Evolutionary conservation across 1,140 invertebrate genomes (phyloP).

Genomic region (Aporrectodea caliginosa): DNA sequence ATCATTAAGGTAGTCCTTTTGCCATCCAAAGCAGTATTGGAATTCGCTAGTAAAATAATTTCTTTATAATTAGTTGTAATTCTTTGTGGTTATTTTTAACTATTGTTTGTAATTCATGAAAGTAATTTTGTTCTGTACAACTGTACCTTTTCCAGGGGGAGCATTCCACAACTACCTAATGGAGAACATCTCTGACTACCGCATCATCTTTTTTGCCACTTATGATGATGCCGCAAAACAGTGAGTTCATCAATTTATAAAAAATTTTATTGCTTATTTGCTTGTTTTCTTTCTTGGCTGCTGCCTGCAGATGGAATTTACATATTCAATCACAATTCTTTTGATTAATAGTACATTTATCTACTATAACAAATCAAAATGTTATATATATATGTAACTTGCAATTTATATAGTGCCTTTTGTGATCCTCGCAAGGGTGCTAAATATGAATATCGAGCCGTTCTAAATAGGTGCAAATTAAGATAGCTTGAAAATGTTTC

Average conservation of each 20-base stretch:
- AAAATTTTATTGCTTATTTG: neutral
- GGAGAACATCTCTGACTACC: neutral
- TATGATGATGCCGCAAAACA: neutral
- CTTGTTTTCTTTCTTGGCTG: too few species aligned
- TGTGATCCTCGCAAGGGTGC: too few species aligned
- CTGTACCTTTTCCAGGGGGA: neutral
- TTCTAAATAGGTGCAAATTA: too few species aligned
- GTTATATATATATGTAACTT: neutral
- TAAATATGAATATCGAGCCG: too few species aligned
- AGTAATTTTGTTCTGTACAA: too few species aligned
- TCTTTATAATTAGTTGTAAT: too few species aligned
- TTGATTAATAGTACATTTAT: neutral
- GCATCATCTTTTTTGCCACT: neutral
- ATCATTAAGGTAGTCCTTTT: neutral
- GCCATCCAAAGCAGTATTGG: neutral
- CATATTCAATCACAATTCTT: too few species aligned
- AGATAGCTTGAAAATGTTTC: too few species aligned
- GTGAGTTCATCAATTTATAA: neutral
- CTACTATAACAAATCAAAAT: neutral
- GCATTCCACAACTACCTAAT: neutral
- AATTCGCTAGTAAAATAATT: neutral
- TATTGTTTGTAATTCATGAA: too few species aligned
- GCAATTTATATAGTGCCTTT: neutral
- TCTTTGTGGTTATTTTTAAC: too few species aligned
- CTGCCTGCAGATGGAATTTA: too few species aligned